Evolutionary conservation across 2,113 vertebrate genomes (phyloP).

Genomic region (Prionailurus viverrinus): DNA sequence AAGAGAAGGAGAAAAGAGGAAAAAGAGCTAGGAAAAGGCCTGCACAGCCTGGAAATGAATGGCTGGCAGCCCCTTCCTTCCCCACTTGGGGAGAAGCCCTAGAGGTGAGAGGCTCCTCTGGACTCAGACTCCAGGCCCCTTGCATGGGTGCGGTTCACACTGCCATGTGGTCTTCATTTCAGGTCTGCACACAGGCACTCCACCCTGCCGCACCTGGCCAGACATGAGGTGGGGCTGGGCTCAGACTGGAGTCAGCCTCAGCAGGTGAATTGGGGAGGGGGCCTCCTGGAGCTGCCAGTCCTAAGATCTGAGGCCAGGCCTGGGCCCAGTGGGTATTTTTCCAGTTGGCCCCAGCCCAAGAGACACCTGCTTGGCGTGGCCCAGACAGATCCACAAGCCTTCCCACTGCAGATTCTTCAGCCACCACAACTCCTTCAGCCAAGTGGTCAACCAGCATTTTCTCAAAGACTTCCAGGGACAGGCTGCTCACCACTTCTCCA

Average conservation of each 20-base stretch:
- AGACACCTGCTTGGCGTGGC: slow-evolving; percentile 64
- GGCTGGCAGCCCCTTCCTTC: not conserved
- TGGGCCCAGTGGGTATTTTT: not conserved
- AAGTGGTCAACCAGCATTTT: not conserved
- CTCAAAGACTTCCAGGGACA: not conserved
- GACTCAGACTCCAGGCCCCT: not conserved
- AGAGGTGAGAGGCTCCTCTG: not conserved
- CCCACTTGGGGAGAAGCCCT: not conserved
- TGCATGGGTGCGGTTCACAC: not conserved
- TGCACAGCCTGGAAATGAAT: not conserved
- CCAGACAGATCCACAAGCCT: not conserved
- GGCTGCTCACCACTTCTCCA: not conserved
- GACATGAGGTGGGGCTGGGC: not conserved
- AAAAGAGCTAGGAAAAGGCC: not conserved
- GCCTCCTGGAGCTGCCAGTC: slow-evolving; percentile 49
- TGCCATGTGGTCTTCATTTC: slow-evolving; percentile 65
- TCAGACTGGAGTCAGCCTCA: not conserved
- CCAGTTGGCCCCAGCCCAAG: slow-evolving; percentile 29
- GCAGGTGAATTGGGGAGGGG: slow-evolving; percentile 60
- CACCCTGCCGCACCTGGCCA: slow-evolving; percentile 46
- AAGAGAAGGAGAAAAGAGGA: not conserved
- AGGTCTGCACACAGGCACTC: not conserved
- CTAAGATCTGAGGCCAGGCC: slow-evolving; percentile 43
- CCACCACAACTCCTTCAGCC: not conserved
- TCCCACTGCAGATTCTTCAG: not conserved